These are phyloP conservation scores for Betta splendens DNA, from an alignment of 2,797 vertebrate genomes.

Conservation along the genomic window DNA sequence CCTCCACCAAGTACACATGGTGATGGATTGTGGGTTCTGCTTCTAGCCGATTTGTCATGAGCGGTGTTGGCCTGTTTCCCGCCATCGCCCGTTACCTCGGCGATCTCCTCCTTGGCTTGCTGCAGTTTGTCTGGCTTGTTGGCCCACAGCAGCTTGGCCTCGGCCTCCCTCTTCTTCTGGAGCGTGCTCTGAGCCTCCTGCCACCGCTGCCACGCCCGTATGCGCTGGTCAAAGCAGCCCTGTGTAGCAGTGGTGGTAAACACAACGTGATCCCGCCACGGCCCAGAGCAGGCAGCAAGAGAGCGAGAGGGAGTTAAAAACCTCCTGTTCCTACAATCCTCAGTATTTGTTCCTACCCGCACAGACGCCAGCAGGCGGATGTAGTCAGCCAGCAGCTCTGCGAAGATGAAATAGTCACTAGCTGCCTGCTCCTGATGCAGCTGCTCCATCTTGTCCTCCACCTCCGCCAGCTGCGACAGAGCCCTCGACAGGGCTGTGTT, in stretches of 20 bases:
- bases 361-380: conserved; percentile 92
- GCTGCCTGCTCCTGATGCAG: conserved; percentile 94
- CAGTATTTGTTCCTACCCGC: too few relatives aligned
- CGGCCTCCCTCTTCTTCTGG: conserved; percentile 95
- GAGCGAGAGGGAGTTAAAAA: neutral
- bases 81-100: conserved; percentile 81
- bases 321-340: too few relatives aligned
- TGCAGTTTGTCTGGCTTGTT: conserved; percentile 97
- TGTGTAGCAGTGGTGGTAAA: conserved; percentile 51
- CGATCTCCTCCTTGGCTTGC: conserved; percentile 95
- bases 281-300: neutral
- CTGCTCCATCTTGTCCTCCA: conserved; percentile 98
- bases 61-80: too few relatives aligned
- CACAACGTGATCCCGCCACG: neutral
- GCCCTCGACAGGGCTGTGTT: conserved; percentile 94
- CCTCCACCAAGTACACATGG: too few relatives aligned
- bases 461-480: conserved; percentile 94
- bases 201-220: conserved; percentile 94
- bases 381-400: conserved; percentile 93
- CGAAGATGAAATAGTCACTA: conserved; percentile 93
- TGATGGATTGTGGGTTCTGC: too few relatives aligned
- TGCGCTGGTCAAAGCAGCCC: conserved; percentile 95
- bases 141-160: conserved; percentile 95
- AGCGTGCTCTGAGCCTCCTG: conserved; percentile 92
- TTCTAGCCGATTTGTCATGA: too few relatives aligned